Evolutionary conservation across 2,797 vertebrate species (phyloP).

Genomic region (Falco cherrug): DNA sequence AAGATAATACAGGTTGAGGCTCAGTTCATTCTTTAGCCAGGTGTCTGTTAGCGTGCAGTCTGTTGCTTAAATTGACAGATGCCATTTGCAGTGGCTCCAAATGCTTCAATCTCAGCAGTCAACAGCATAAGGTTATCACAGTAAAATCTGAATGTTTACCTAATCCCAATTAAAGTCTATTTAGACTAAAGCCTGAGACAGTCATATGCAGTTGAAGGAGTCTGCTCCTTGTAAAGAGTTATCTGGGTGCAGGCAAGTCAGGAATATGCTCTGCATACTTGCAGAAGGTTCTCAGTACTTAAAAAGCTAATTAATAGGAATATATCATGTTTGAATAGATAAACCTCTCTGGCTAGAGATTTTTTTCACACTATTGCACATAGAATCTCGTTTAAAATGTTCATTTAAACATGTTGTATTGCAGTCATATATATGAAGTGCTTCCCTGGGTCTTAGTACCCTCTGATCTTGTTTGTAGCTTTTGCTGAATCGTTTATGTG

Average conservation of each 20-base stretch:
- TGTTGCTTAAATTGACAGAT: neutral
- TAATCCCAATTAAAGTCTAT: neutral
- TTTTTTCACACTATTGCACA: neutral
- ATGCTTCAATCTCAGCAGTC: constrained; percentile 7
- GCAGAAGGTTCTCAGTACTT: neutral
- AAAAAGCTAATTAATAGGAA: neutral
- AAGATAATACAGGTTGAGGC: neutral
- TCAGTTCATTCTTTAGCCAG: neutral
- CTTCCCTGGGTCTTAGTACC: neutral
- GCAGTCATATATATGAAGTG: neutral
- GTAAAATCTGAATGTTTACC: constrained; percentile 28
- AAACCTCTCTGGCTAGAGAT: neutral
- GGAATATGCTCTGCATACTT: neutral
- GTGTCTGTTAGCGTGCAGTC: neutral
- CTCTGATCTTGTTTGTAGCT: neutral
- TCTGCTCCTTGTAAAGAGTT: neutral
- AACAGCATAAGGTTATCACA: constrained; percentile 7
- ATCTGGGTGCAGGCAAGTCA: neutral
- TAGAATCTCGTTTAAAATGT: neutral
- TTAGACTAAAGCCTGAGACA: neutral
- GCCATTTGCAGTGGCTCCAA: neutral
- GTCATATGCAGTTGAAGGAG: neutral
- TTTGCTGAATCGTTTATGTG: neutral
- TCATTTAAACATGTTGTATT: neutral
- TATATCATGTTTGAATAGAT: neutral